These are phyloP conservation scores for Nomia melanderi DNA, from an alignment of 1,140 invertebrate species.

Conservation along the genomic window DNA sequence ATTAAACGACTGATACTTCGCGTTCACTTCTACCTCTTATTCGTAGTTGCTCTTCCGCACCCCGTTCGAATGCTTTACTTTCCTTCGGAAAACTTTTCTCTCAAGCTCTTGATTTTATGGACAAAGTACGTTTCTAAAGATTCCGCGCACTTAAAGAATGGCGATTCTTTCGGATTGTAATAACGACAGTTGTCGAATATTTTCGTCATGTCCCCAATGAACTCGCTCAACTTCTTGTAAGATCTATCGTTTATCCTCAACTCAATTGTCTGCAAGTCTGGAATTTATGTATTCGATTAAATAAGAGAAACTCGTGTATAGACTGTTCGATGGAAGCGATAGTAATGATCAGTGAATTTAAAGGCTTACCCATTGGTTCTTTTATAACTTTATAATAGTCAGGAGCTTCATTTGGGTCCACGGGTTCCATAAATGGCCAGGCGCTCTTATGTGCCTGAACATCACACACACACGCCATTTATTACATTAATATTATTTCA, in stretches of 20 bases:
- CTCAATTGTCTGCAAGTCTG: constrained; percentile 97
- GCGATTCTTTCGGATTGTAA: constrained; percentile 97
- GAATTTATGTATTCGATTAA: constrained; percentile 74
- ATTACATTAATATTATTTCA: constrained; percentile 33
- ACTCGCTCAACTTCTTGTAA: constrained; percentile 95
- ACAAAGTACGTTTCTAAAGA: constrained; percentile 97
- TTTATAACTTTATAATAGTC: constrained; percentile 99
- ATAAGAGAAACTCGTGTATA: too few species aligned
- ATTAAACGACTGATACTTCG: constrained; percentile 30
- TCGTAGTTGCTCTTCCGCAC: not conserved
- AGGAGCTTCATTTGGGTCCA: constrained; percentile 96
- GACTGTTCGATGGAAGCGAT: too few species aligned
- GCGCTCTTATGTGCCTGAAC: constrained; percentile 92
- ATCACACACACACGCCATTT: constrained; percentile 64
- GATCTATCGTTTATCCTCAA: constrained; percentile 90
- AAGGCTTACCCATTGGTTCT: constrained; percentile 96
- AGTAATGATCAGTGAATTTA: not conserved
- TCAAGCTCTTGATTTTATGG: constrained; percentile 92
- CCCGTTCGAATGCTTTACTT: constrained; percentile 70
- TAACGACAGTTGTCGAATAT: constrained; percentile 99
- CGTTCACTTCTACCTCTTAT: constrained; percentile 55
- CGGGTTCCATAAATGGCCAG: constrained; percentile 98
- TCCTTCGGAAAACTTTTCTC: constrained; percentile 88
- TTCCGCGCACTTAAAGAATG: constrained; percentile 97
- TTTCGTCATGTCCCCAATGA: constrained; percentile 98